Percentiles rank a stretch among this genome's conserved stretches.
phyloP scores from a whole-genome alignment of 2,888 invertebrate species.

The Antheraea yamamai region DNA sequence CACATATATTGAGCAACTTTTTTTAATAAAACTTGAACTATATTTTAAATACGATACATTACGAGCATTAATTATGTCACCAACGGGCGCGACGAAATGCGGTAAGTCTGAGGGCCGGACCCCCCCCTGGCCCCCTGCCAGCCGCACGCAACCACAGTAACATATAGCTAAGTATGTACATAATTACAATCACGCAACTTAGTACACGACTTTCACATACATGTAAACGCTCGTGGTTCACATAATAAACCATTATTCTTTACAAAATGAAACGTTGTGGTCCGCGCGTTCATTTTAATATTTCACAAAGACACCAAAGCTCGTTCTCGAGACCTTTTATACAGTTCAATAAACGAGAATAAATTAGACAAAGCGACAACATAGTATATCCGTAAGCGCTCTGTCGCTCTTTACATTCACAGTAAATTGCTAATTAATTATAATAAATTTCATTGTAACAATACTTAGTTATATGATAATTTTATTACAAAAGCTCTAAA shows the following conservation, averaged over 20 bases:
- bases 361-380: background rate
- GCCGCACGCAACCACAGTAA: background rate
- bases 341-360: slow-evolving; percentile 9
- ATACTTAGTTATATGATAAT: slow-evolving; percentile 2
- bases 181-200: slow-evolving; percentile 3
- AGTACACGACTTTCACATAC: background rate
- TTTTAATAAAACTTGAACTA: slow-evolving; percentile 76
- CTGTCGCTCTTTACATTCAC: background rate
- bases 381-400: background rate
- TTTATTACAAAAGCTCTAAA: slow-evolving; percentile 22
- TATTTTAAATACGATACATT: slow-evolving; percentile 76
- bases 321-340: slow-evolving; percentile 15
- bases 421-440: background rate
- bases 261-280: background rate
- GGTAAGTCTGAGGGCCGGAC: slow-evolving; percentile 24
- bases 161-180: background rate
- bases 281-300: background rate
- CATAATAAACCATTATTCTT: background rate
- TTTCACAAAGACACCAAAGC: background rate
- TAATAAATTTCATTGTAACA: background rate
- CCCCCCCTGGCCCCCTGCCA: slow-evolving; percentile 15
- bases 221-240: background rate
- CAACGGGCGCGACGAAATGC: slow-evolving; percentile 40
- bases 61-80: slow-evolving; percentile 73
- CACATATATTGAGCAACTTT: slow-evolving; percentile 74